A percentile compares a stretch with the other conserved stretches of the same genome.
These are phyloP conservation scores for Drosophila albomicans DNA, from an alignment of 1,140 invertebrate species.

Conservation along the genomic window DNA sequence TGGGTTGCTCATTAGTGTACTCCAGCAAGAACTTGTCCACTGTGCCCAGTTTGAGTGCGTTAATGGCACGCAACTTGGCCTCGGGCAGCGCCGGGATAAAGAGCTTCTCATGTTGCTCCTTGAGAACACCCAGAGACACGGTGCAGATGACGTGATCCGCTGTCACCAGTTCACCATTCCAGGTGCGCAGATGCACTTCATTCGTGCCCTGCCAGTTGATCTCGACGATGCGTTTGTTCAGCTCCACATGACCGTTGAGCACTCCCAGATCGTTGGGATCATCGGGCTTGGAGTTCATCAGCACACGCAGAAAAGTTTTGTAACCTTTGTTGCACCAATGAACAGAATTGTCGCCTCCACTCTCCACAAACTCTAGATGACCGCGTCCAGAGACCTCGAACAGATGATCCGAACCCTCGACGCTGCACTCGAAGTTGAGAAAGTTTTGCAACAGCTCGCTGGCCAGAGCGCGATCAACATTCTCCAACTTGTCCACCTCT, in stretches of 20 bases:
- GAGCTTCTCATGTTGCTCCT: conserved; percentile 86
- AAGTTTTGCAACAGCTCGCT: conserved; percentile 85
- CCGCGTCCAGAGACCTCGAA: conserved; percentile 87
- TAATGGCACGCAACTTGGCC: conserved; percentile 87
- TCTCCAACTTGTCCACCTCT: conserved; percentile 53
- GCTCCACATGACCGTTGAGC: conserved; percentile 79
- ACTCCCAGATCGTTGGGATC: conserved; percentile 52
- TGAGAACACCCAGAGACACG: conserved; percentile 89
- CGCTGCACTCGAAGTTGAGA: conserved; percentile 85
- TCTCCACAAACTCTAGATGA: conserved; percentile 86
- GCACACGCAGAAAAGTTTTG: conserved; percentile 86
- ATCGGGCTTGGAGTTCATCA: conserved; percentile 83
- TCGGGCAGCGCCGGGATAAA: conserved; percentile 88
- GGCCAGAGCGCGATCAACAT: conserved; percentile 69
- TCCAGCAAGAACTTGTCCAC: conserved; percentile 92
- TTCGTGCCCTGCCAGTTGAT: conserved; percentile 82
- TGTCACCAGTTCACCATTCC: conserved; percentile 86
- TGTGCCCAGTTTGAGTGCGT: conserved; percentile 89
- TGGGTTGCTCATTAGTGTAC: conserved; percentile 87
- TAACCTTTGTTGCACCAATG: conserved; percentile 89
- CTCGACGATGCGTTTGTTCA: conserved; percentile 85
- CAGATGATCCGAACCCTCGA: conserved; percentile 87
- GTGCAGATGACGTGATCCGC: conserved; percentile 90
- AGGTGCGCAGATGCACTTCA: conserved; percentile 85
- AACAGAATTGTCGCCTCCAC: conserved; percentile 86